Conservation (phyloP, 2,113 vertebrate genomes). For the Bujurquina vittata region DNA sequence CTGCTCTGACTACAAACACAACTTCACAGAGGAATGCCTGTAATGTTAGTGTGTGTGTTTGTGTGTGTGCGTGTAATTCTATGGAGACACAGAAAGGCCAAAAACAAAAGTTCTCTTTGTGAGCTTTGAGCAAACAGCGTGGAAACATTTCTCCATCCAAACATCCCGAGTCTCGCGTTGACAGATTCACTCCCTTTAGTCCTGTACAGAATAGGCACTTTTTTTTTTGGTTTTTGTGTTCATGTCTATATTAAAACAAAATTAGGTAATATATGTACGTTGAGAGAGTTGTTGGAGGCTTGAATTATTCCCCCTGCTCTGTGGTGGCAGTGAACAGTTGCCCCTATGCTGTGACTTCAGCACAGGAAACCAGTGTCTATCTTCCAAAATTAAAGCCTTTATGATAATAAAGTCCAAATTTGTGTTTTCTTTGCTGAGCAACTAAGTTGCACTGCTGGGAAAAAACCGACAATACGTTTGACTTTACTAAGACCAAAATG, state of each 20-base stretch:
- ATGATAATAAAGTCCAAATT: neutral
- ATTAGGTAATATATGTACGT: neutral
- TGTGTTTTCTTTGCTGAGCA: neutral
- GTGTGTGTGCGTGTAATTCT: conserved; percentile 2
- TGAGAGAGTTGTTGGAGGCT: neutral
- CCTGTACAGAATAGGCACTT: neutral
- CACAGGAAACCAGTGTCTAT: neutral
- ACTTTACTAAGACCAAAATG: neutral
- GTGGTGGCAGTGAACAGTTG: neutral
- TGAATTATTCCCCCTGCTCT: neutral
- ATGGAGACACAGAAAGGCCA: conserved; percentile 23
- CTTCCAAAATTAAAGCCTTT: neutral
- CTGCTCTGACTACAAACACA: conserved; percentile 44
- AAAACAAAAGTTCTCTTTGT: conserved; percentile 46
- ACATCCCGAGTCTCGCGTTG: neutral
- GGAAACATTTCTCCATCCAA: neutral
- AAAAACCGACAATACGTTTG: neutral
- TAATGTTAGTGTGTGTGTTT: conserved; percentile 17
- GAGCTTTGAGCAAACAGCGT: conserved; percentile 4
- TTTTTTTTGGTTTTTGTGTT: neutral
- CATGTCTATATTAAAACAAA: neutral
- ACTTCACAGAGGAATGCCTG: conserved; percentile 40
- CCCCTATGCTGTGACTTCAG: neutral
- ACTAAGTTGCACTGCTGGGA: neutral
- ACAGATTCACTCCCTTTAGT: neutral